These are phyloP conservation scores for Hirtodrosophila cameraria DNA, from an alignment of 2,888 invertebrate genomes.

Conservation along the genomic window DNA sequence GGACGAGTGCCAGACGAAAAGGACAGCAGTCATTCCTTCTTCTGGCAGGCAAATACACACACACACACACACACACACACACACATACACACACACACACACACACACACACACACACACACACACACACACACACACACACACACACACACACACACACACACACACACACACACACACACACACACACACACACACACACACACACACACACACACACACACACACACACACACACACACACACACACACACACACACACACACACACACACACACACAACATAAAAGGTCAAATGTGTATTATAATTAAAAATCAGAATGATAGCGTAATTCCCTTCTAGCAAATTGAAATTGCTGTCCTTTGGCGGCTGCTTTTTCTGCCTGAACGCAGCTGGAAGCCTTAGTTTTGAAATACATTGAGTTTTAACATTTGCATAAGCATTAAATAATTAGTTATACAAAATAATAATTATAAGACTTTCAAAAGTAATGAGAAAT, in stretches of 20 bases:
- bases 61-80: slow-evolving; percentile 5
- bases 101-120: slow-evolving; percentile 4
- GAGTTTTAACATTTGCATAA: background rate
- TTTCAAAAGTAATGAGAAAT: too few relatives aligned
- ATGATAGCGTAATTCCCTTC: slow-evolving; percentile 64
- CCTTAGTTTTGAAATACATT: slow-evolving; percentile 14
- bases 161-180: slow-evolving; percentile 10
- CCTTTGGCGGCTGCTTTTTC: slow-evolving; percentile 23
- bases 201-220: slow-evolving; percentile 9
- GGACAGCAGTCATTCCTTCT: slow-evolving; percentile 33
- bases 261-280: slow-evolving; percentile 8
- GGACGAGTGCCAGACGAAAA: slow-evolving; percentile 7
- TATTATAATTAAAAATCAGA: slow-evolving; percentile 58
- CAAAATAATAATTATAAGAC: slow-evolving; percentile 25
- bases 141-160: slow-evolving; percentile 19
- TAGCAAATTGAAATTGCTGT: slow-evolving; percentile 66
- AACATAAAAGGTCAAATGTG: slow-evolving; percentile 54
- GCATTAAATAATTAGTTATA: too few relatives aligned
- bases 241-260: slow-evolving; percentile 10
- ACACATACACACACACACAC: slow-evolving; percentile 3
- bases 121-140: slow-evolving; percentile 3
- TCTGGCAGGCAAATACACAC: slow-evolving; percentile 28
- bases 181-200: background rate
- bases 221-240: slow-evolving; percentile 3
- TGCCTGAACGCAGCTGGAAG: background rate